These are phyloP conservation scores for Lontra canadensis DNA, from an alignment of 2,113 vertebrate genomes.

Conservation along the genomic window DNA sequence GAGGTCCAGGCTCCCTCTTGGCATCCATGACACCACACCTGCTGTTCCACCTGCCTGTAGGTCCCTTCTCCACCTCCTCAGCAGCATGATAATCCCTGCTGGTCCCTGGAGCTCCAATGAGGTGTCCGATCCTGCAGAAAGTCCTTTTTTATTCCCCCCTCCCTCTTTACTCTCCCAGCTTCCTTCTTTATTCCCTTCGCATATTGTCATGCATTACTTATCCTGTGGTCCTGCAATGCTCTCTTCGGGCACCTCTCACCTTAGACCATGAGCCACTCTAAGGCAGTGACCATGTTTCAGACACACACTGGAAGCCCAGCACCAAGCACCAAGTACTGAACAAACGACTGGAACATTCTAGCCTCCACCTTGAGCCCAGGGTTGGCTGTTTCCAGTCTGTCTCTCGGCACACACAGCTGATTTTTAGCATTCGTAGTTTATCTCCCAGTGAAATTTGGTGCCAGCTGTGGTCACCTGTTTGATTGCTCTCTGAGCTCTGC, in stretches of 20 bases:
- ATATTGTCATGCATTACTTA: not conserved
- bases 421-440: conserved; percentile 57
- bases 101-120: not conserved
- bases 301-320: not conserved
- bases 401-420: not conserved
- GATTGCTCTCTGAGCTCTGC: conserved; percentile 76
- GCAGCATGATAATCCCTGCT: not conserved
- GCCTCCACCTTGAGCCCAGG: not conserved
- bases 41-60: not conserved
- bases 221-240: fast-evolving
- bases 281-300: not conserved
- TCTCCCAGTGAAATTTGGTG: conserved; percentile 60
- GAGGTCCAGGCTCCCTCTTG: fast-evolving
- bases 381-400: not conserved
- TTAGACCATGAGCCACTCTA: not conserved
- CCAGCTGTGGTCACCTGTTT: conserved; percentile 85
- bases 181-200: not conserved
- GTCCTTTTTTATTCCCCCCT: not conserved
- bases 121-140: not conserved
- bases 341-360: not conserved
- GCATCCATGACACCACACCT: too few species aligned
- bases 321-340: not conserved
- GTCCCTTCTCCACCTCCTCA: not conserved
- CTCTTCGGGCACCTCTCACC: not conserved
- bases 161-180: not conserved